phyloP scores from a whole-genome alignment of 2,888 invertebrate species.

The Caenorhabditis drosophilae region DNA sequence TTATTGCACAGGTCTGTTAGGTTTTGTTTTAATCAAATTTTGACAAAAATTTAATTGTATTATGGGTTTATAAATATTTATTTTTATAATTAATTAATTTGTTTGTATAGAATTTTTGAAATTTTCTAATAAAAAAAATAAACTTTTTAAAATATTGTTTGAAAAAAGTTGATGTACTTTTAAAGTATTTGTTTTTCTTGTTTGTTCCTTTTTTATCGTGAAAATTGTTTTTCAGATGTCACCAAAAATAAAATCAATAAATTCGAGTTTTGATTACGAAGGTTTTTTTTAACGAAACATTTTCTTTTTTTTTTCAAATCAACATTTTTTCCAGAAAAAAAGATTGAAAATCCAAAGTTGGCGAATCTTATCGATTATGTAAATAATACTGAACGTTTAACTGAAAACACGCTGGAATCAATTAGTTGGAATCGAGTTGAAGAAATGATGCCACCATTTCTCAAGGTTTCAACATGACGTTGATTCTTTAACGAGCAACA shows the following conservation, averaged over 20 bases:
- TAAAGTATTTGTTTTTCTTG: too few relatives aligned
- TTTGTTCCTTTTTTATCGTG: too few relatives aligned
- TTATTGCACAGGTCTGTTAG: constrained; percentile 11
- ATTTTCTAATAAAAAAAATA: neutral
- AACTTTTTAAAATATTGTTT: constrained; percentile 1
- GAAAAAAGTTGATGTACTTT: too few relatives aligned
- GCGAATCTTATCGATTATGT: constrained; percentile 15
- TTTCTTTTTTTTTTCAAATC: too few relatives aligned
- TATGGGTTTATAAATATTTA: constrained; percentile 1
- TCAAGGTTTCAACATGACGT: constrained; percentile 15
- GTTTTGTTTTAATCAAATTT: constrained; percentile 3
- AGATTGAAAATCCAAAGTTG: constrained; percentile 5
- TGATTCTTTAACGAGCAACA: neutral
- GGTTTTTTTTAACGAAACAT: too few relatives aligned
- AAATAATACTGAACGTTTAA: constrained; percentile 22
- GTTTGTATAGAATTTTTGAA: neutral
- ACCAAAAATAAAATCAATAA: too few relatives aligned
- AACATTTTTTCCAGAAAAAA: neutral
- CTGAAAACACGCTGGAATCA: constrained; percentile 24
- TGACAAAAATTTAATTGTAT: too few relatives aligned
- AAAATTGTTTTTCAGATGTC: too few relatives aligned
- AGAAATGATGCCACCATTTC: constrained; percentile 22
- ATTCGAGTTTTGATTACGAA: too few relatives aligned
- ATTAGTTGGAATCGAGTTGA: constrained; percentile 27
- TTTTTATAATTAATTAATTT: neutral